Conservation (phyloP, 2,888 invertebrate species). For the Leistus spinibarbis region DNA sequence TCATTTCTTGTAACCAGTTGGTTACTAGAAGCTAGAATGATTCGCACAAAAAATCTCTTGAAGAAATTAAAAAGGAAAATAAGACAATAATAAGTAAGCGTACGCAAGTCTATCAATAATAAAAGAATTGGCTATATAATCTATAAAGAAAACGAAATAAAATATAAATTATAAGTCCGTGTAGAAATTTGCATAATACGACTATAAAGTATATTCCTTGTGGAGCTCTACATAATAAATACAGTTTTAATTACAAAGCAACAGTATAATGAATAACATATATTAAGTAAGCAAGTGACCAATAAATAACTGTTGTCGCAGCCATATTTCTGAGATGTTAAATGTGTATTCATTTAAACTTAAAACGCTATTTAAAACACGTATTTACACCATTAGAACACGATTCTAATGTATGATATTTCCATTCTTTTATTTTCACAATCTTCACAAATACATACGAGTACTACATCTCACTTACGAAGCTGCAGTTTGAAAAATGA, state of each 20-base stretch:
- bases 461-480: too few species aligned
- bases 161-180: neutral
- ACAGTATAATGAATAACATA: constrained; percentile 22
- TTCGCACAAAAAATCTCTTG: too few species aligned
- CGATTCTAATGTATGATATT: neutral
- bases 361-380: neutral
- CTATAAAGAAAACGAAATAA: neutral
- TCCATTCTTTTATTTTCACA: neutral
- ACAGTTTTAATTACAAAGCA: constrained; percentile 30
- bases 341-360: neutral
- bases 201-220: constrained; percentile 6
- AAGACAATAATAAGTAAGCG: too few species aligned
- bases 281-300: constrained; percentile 16
- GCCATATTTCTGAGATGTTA: neutral
- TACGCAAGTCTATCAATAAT: too few species aligned
- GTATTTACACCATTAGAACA: neutral
- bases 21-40: too few species aligned
- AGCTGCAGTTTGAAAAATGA: too few species aligned
- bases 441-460: neutral
- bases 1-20: too few species aligned
- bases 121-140: neutral
- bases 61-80: too few species aligned
- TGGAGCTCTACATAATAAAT: constrained; percentile 9
- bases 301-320: constrained; percentile 21
- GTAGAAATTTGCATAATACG: constrained; percentile 26